Percentiles rank a stretch among this genome's conserved stretches.
phyloP scores from a whole-genome alignment of 37 sponge, comb jelly and placozoan genomes.

The Mnemiopsis leidyi region DNA sequence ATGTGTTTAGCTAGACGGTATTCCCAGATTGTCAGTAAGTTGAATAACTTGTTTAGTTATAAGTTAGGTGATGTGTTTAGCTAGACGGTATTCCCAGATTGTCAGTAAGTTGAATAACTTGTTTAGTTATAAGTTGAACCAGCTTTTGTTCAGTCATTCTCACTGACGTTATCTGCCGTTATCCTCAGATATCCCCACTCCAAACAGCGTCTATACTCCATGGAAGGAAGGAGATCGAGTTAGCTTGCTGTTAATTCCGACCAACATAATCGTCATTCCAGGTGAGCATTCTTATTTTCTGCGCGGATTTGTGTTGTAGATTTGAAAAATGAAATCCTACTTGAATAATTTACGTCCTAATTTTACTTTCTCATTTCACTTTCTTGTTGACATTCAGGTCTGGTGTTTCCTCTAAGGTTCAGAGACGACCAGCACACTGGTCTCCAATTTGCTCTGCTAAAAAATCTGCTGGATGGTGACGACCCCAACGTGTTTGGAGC shows the following conservation, averaged over 20 bases:
- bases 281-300: background rate
- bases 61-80: constrained; percentile 17
- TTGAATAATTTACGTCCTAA: too few species aligned
- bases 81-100: constrained; percentile 7
- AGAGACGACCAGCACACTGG: constrained; percentile 42
- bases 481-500: constrained; percentile 20
- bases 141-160: too few species aligned
- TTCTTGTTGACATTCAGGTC: background rate
- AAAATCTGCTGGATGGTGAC: background rate
- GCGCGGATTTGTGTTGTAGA: too few species aligned
- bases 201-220: background rate
- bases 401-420: background rate
- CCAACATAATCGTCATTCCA: background rate
- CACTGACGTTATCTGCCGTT: background rate
- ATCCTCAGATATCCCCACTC: background rate
- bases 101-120: background rate
- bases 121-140: too few species aligned
- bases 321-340: too few species aligned
- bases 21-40: too few species aligned
- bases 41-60: too few species aligned
- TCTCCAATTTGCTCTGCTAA: background rate
- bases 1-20: too few species aligned
- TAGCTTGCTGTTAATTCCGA: background rate
- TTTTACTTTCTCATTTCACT: too few species aligned
- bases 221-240: background rate